Evolutionary conservation across 2,113 vertebrate species (phyloP).

Genomic region (Albula goreensis): DNA sequence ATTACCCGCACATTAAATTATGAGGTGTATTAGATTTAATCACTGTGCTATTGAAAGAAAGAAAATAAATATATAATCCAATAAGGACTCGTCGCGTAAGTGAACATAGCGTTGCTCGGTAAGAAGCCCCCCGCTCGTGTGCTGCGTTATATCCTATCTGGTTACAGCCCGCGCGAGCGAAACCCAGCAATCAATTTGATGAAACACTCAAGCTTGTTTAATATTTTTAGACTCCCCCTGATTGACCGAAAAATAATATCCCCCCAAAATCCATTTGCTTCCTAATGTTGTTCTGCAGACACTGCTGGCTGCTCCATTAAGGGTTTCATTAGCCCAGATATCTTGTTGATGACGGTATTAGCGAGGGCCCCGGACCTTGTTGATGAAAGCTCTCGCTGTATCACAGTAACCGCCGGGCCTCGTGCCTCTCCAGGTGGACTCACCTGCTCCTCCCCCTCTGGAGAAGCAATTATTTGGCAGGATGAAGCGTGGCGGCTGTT

Average conservation of each 20-base stretch:
- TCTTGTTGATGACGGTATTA: slow-evolving; percentile 66
- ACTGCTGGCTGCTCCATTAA: slow-evolving; percentile 45
- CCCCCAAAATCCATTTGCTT: slow-evolving; percentile 36
- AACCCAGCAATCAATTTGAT: slow-evolving; percentile 33
- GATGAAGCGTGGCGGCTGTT: slow-evolving; percentile 51
- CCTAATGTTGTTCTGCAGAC: slow-evolving; percentile 32
- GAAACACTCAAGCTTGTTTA: slow-evolving; percentile 13
- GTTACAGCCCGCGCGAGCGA: slow-evolving; percentile 8
- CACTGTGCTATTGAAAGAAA: background rate
- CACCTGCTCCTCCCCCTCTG: slow-evolving; percentile 65
- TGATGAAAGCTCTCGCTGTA: slow-evolving; percentile 55
- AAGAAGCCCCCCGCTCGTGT: background rate
- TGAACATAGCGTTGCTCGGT: background rate
- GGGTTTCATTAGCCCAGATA: slow-evolving; percentile 61
- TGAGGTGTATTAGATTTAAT: slow-evolving; percentile 26
- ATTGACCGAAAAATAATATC: slow-evolving; percentile 34
- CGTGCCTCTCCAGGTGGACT: slow-evolving; percentile 57
- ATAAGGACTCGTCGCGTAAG: background rate
- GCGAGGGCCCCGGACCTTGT: slow-evolving; percentile 52
- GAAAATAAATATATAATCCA: background rate
- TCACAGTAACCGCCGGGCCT: slow-evolving; percentile 52
- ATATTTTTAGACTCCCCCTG: slow-evolving; percentile 34
- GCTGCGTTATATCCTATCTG: background rate
- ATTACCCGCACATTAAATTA: slow-evolving; percentile 44
- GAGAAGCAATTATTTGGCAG: slow-evolving; percentile 77